These are phyloP conservation scores for Punctoribates punctum DNA, from an alignment of 2,888 invertebrate genomes.

Conservation along the genomic window DNA sequence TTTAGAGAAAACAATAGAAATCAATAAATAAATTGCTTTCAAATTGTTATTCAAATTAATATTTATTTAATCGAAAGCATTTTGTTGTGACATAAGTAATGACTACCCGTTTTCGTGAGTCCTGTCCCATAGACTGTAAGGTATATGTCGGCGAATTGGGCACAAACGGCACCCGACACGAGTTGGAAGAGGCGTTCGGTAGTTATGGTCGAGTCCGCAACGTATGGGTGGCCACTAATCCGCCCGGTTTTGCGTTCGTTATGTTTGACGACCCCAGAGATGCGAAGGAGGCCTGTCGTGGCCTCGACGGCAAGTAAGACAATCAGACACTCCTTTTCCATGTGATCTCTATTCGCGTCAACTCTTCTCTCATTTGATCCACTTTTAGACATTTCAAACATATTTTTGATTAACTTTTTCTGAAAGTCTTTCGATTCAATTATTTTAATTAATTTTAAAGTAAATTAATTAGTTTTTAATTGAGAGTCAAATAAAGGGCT, in stretches of 20 bases:
- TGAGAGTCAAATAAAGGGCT: not conserved
- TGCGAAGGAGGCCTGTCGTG: slow-evolving; percentile 50
- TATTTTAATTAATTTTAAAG: no score
- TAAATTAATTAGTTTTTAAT: not conserved
- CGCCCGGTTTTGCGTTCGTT: slow-evolving; percentile 54
- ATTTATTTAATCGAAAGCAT: not conserved
- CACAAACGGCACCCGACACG: slow-evolving; percentile 49
- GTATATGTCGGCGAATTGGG: slow-evolving; percentile 50
- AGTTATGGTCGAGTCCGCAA: slow-evolving; percentile 50
- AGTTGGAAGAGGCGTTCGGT: slow-evolving; percentile 50
- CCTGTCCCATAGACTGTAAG: slow-evolving; percentile 48
- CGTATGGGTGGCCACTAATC: slow-evolving; percentile 54
- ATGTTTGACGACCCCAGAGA: slow-evolving; percentile 55
- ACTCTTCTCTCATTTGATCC: not conserved
- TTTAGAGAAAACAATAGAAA: no score
- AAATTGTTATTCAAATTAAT: no score
- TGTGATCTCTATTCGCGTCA: not conserved
- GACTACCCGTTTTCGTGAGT: slow-evolving; percentile 28
- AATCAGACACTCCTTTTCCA: no score
- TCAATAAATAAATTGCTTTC: no score
- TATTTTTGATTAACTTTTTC: no score
- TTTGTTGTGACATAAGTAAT: not conserved
- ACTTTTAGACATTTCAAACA: no score
- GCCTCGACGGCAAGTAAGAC: slow-evolving; percentile 49
- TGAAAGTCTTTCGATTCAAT: no score